These are phyloP conservation scores for Calyptommatus sinebrachiatus DNA, from an alignment of 2,113 vertebrate species.

Conservation along the genomic window DNA sequence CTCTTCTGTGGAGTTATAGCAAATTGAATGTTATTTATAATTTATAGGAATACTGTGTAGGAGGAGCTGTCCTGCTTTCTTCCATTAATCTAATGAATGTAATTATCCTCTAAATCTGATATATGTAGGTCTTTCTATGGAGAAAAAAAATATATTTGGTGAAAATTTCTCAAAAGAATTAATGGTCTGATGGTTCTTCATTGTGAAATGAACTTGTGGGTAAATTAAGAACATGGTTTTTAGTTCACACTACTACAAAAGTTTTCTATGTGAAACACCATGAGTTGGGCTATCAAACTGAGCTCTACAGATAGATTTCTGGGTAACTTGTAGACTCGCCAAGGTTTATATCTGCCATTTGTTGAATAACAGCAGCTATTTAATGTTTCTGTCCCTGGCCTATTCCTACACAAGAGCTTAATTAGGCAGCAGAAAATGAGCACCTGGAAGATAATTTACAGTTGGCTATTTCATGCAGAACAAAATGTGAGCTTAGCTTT, in stretches of 20 bases:
- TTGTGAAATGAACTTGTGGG: constrained; percentile 7
- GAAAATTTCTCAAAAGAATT: constrained; percentile 14
- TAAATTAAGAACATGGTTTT: neutral
- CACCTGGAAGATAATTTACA: neutral
- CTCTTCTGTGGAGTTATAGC: constrained; percentile 43
- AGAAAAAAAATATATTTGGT: constrained; percentile 15
- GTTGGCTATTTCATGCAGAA: neutral
- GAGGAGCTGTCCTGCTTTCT: constrained; percentile 46
- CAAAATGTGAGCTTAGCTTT: neutral
- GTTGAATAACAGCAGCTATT: neutral
- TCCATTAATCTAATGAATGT: constrained; percentile 55
- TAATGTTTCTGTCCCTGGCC: neutral
- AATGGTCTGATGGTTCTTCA: constrained; percentile 22
- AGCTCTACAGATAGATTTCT: neutral
- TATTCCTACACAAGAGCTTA: neutral
- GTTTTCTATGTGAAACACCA: neutral
- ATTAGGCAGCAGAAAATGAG: neutral
- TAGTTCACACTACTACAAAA: neutral
- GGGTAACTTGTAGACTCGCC: neutral
- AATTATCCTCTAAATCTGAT: constrained; percentile 49
- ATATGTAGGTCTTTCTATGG: constrained; percentile 10
- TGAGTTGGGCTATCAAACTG: neutral
- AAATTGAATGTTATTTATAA: constrained; percentile 57
- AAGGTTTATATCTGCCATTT: neutral
- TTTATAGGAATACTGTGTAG: constrained; percentile 50